These are phyloP conservation scores for Nesogale talazaci DNA, from an alignment of 2,113 vertebrate genomes.

Conservation along the genomic window DNA sequence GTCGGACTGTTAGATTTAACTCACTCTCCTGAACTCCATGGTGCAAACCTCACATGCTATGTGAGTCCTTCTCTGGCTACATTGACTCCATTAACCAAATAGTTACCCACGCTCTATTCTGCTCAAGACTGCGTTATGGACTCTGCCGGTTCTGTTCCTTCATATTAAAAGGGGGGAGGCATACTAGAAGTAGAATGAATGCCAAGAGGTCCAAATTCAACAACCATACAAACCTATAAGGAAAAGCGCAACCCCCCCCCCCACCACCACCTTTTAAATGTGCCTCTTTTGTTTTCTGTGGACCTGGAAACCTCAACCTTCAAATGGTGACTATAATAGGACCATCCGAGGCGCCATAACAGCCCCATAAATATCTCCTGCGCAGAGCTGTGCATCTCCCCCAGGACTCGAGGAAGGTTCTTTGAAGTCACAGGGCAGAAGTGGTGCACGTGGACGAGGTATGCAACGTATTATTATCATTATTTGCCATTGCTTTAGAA, in stretches of 20 bases:
- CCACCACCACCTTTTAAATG: too few relatives aligned
- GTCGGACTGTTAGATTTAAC: constrained; percentile 8
- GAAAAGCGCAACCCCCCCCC: constrained; percentile 7
- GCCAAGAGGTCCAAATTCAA: constrained; percentile 37
- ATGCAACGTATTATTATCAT: constrained; percentile 73
- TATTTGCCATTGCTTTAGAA: constrained; percentile 67
- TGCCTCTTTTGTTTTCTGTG: constrained; percentile 56
- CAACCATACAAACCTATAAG: not conserved
- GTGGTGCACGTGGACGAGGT: constrained; percentile 64
- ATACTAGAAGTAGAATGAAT: constrained; percentile 27
- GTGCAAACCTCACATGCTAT: not conserved
- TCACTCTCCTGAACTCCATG: not conserved
- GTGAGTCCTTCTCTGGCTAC: constrained; percentile 7
- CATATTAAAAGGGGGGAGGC: not conserved
- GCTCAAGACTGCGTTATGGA: not conserved
- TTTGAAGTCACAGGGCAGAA: constrained; percentile 78
- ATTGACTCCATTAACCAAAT: constrained; percentile 15
- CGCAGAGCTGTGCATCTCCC: constrained; percentile 57
- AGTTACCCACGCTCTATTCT: not conserved
- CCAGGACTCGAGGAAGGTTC: constrained; percentile 40
- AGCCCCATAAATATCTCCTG: constrained; percentile 75
- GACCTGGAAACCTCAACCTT: constrained; percentile 64
- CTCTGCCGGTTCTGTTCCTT: constrained; percentile 1
- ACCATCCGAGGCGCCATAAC: constrained; percentile 64
- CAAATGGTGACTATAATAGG: constrained; percentile 46